Base-by-base conservation (phyloP, 2,888 invertebrate genomes). In the Acheta domesticus region DNA sequence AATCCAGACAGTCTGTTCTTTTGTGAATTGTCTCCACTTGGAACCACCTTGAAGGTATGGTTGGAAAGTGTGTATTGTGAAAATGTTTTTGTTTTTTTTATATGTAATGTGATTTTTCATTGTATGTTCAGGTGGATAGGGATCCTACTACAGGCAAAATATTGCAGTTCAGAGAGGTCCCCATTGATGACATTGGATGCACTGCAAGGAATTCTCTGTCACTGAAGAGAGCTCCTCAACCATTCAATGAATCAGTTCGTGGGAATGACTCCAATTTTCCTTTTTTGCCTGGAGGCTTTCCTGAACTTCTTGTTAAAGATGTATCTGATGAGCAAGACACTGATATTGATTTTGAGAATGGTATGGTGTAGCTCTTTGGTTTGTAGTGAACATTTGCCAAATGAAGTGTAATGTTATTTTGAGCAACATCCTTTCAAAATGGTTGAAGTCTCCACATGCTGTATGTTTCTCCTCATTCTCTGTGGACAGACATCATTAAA, bases 271-370 rank as follows among this genome's bases (percentile, higher is more conserved):
- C 92, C 81, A 95, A 94, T 85, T 93, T 92, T 85, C 96, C 96
- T 0, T 97, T 97, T 86, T 92, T 95, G 90, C 97, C 97, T 1
- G 96, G 95, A 77, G 94, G 95, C 2, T 93, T 95, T 85, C 88
- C 89, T 36, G 87, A 88, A 81, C 88, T 88, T 49, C 88, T 48
- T 19, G 89, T 78, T 14, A 48, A 74, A 12, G 76, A 77, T 48
- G 16, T 49, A 21, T 74, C 76, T 21, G 77, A 76, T 12, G 79
- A 81, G 12, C 49, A 49, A 79, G 84, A 83, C 49, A 81, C 82
- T 12, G 83, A 83, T n/a, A 81, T 86, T 21, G 84, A 86, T 80
- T 86, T 87, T 83, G 75, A 50, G 48, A 84, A 86, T 81, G 86
- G 85, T 36, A 87, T 88, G 77, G 36, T 36, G 36, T 36, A 36